Evolutionary conservation across 2,888 invertebrate genomes (phyloP).

Genomic region (Bhutanitis thaidina): DNA sequence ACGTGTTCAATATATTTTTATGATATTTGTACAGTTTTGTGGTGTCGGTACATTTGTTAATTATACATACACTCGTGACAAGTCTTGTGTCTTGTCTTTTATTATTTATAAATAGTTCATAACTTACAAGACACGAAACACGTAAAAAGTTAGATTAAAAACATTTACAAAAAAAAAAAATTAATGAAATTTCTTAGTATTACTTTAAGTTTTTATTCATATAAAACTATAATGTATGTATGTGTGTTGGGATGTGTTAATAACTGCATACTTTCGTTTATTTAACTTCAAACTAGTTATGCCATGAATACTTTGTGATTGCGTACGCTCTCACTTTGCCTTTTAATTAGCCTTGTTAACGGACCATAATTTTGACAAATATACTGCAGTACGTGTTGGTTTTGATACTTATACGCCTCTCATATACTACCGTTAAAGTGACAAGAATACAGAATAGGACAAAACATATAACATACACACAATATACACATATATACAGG

Average conservation of each 20-base stretch:
- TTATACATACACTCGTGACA: background rate
- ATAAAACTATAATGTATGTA: too few species aligned
- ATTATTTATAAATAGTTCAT: background rate
- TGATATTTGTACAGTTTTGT: background rate
- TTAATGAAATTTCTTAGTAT: too few species aligned
- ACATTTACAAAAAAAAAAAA: too few species aligned
- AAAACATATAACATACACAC: too few species aligned
- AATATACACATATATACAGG: too few species aligned
- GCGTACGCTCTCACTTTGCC: background rate
- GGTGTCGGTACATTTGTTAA: too few species aligned
- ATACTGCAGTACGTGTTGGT: background rate
- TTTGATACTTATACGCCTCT: background rate
- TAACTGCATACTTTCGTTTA: background rate
- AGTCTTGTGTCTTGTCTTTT: background rate
- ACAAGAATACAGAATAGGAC: too few species aligned
- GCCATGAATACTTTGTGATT: background rate
- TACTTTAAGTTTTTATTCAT: too few species aligned
- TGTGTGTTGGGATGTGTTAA: too few species aligned
- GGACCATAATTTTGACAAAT: background rate
- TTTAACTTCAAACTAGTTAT: background rate
- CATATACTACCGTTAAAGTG: too few species aligned
- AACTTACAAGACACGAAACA: too few species aligned
- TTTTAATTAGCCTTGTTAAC: conserved; percentile 7
- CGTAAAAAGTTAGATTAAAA: too few species aligned
- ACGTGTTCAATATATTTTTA: background rate